These are phyloP conservation scores for Proales similis DNA, from an alignment of 1,140 invertebrate genomes.

Conservation along the genomic window DNA sequence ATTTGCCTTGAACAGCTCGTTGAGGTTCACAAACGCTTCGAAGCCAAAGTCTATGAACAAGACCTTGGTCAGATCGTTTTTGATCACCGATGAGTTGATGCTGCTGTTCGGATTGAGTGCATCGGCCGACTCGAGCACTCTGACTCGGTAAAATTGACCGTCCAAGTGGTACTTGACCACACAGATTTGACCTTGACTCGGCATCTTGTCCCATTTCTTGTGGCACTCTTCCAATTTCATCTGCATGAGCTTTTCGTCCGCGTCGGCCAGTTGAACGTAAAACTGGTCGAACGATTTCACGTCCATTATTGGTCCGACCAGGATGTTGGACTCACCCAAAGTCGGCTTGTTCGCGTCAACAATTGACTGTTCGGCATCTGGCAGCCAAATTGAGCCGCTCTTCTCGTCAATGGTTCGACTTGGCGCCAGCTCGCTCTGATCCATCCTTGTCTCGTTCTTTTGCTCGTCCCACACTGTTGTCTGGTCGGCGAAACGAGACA, in stretches of 20 bases:
- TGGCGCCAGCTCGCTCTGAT: no score
- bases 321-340: background rate
- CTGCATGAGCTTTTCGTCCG: constrained; percentile 20
- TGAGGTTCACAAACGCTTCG: background rate
- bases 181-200: background rate
- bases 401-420: constrained; percentile 8
- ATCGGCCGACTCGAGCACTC: constrained; percentile 26
- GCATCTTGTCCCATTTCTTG: constrained; percentile 4
- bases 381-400: background rate
- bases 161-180: constrained; percentile 7
- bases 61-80: constrained; percentile 11
- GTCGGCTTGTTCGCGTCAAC: constrained; percentile 1
- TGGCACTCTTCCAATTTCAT: constrained; percentile 26
- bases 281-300: constrained; percentile 33
- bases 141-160: constrained; percentile 9
- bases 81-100: no score
- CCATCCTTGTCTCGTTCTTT: no score
- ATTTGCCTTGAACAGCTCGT: constrained; percentile 4
- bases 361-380: constrained; percentile 2
- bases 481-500: no score
- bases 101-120: background rate
- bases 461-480: no score
- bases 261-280: constrained; percentile 22
- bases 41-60: constrained; percentile 17
- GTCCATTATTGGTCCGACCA: constrained; percentile 8